Evolutionary conservation across 1,140 invertebrate genomes (phyloP), one percentile per base, ranked within the genome.

Genomic region (Trachelipus rathkii): DNA sequence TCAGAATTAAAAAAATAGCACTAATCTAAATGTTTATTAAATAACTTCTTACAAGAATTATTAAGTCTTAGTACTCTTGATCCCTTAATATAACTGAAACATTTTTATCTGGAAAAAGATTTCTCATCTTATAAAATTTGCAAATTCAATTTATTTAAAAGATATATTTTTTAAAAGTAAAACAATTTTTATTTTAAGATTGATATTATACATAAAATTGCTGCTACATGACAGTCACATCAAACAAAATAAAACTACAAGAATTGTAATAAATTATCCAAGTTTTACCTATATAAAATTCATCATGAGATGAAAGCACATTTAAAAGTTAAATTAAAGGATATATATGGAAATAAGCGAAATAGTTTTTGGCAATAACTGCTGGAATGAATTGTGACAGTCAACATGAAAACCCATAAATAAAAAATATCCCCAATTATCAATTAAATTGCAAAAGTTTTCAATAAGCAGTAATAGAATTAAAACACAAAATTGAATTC

Each of bases 31-130:
- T 60, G 11, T 60, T 60, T 60, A 60, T 60, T 60, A 60, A 60
- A 60, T 60, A 60, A 60, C 11, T 60, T 60, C 50, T 60, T 60
- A 60, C 50, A 60, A 60, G 50, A 60, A 60, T 15, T 15, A 60
- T 15, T 60, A 15, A 60, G 19, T 13, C 19, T 60, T 60, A 15
- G 19, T 60, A 4, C 50, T 60, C 50, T 60, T 60, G 50, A 60
- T 60, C 50, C 50, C 50, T 60, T 60, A 60, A 60, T 15, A 15
- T 60, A 60, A 19, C 19, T 19, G 19, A 60, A 60, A 15, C 19
- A 60, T 4, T 60, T 19, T 60, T 8, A 60, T 19, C 11, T 19
- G 19, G 19, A 60, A 13, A 60, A 15, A 19, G 50, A 60, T 60
- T 2, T 15, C 19, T 33, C 33, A 33, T 33, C 33, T 33, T 33